phyloP scores from a whole-genome alignment of 2,888 invertebrate genomes.

The Cosmorhoe ocellata region DNA sequence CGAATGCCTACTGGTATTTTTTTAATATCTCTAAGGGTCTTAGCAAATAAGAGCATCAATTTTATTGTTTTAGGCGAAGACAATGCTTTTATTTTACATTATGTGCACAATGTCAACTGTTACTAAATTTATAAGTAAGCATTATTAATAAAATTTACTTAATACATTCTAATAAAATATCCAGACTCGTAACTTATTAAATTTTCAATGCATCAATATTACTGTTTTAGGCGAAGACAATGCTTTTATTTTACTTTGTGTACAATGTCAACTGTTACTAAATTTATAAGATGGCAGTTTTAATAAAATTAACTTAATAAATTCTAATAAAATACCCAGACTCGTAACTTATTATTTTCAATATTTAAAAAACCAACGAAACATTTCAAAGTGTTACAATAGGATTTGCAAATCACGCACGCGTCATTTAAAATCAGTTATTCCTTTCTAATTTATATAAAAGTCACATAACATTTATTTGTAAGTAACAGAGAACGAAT shows the following conservation, averaged over 20 bases:
- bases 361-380: not conserved
- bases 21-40: conserved; percentile 50
- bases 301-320: too few species aligned
- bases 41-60: conserved; percentile 52
- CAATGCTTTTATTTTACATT: conserved; percentile 3
- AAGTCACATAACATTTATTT: conserved; percentile 47
- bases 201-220: conserved; percentile 43
- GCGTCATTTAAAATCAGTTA: conserved; percentile 57
- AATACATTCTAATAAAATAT: too few species aligned
- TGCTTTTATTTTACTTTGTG: conserved; percentile 2
- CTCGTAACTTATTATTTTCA: not conserved
- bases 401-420: conserved; percentile 38
- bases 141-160: too few species aligned
- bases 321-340: too few species aligned
- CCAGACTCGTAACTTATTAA: too few species aligned
- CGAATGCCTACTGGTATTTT: conserved; percentile 59
- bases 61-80: conserved; percentile 52
- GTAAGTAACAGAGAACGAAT: conserved; percentile 70
- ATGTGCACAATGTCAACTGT: not conserved
- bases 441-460: conserved; percentile 49
- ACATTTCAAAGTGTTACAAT: not conserved
- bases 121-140: not conserved
- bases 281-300: not conserved
- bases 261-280: not conserved
- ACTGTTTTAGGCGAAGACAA: conserved; percentile 48